Conservation (phyloP, 2,113 vertebrate genomes). For the Pelmatolapia mariae region DNA sequence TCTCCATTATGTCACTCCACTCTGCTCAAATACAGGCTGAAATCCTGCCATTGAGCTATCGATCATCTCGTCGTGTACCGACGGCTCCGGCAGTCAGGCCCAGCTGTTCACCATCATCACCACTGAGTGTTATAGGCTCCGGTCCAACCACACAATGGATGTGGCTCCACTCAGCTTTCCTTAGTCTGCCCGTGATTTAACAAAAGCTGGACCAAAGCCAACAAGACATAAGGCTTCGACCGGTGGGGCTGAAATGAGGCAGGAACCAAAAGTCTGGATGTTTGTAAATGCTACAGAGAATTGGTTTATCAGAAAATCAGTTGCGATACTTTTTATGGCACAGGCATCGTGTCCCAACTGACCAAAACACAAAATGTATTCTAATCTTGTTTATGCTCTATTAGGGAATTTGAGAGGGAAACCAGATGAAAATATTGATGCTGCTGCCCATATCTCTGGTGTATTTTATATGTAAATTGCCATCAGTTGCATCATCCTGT, state of each 20-base stretch:
- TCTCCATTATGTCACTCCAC: not conserved
- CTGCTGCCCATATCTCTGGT: not conserved
- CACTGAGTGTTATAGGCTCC: conserved; percentile 11
- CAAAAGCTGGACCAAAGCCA: not conserved
- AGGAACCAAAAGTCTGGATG: not conserved
- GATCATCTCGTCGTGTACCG: conserved; percentile 8
- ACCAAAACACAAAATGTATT: not conserved
- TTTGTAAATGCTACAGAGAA: not conserved
- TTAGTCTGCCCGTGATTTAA: not conserved
- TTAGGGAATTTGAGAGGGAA: not conserved
- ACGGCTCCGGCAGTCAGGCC: not conserved
- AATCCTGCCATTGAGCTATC: conserved; percentile 8
- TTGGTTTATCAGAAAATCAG: not conserved
- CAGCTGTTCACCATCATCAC: conserved; percentile 44
- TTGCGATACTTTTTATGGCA: not conserved
- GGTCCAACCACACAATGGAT: conserved; percentile 16
- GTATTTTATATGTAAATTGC: conserved; percentile 42
- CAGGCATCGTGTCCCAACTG: not conserved
- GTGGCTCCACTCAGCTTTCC: not conserved
- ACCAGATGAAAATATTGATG: not conserved
- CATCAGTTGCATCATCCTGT: conserved; percentile 35
- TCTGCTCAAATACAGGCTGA: conserved; percentile 1
- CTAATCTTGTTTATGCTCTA: conserved; percentile 6
- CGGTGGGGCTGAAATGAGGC: not conserved
- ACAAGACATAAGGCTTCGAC: not conserved